Percentiles rank a stretch among this genome's conserved stretches.
Evolutionary conservation across 1,140 invertebrate genomes (phyloP).

Genomic region (Bombus waltoni): DNA sequence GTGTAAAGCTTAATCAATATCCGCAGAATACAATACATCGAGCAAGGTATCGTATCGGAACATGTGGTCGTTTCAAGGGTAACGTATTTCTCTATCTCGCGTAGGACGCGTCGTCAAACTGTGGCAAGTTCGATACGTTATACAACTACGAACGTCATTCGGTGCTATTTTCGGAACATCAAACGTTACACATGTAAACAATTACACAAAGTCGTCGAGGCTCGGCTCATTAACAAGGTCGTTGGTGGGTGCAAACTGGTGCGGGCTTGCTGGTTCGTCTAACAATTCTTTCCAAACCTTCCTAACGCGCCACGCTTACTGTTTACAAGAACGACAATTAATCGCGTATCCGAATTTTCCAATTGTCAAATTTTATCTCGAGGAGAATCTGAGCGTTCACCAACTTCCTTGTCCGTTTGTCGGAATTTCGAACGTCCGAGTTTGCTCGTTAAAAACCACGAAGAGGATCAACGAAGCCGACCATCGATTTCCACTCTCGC

Average conservation of each 20-base stretch:
- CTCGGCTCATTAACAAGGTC: conserved; percentile 8
- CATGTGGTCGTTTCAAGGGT: conserved; percentile 4
- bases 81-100: neutral
- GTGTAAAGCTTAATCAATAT: conserved; percentile 8
- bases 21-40: neutral
- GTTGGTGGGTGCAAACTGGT: neutral
- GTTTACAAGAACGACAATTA: too few species aligned
- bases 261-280: too few species aligned
- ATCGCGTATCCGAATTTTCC: neutral
- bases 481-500: neutral
- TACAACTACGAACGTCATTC: neutral
- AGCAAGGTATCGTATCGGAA: neutral
- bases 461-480: neutral
- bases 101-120: neutral
- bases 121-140: neutral
- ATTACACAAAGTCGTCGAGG: neutral
- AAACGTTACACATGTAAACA: neutral
- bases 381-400: too few species aligned
- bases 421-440: too few species aligned
- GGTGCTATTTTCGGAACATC: neutral
- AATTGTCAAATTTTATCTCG: neutral
- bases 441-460: neutral
- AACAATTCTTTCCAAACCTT: neutral
- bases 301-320: too few species aligned
- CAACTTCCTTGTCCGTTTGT: too few species aligned